Evolutionary conservation across 2,113 vertebrate species (phyloP), one percentile per base, ranked within the genome.

Genomic region (Trematocara zebra): DNA sequence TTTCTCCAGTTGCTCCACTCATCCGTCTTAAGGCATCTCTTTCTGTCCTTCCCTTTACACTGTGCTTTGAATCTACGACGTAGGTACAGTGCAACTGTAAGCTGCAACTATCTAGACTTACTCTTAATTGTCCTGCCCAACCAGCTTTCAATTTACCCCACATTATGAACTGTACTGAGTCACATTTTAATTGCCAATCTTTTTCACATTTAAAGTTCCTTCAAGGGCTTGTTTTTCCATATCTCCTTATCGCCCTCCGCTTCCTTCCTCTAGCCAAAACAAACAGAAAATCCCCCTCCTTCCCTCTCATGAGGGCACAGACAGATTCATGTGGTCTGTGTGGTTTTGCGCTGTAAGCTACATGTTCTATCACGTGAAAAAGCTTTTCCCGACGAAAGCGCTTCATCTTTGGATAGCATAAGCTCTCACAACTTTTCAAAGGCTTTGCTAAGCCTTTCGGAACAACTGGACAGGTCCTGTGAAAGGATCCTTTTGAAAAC

Each of bases 301-400:
- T 81, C 83, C 86, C 67, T 80, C 61, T 82, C 28, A 44, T n/a
- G 33, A 79, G 56, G 54, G 81, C 17, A 23, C 53, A 74, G 80
- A 78, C 82, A 47, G 44, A 88, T 88, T 81, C 81, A 88, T 93
- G 88, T 84, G 88, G 85, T 87, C 72, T 0, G 5, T 67, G 86
- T 59, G 86, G 87, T 86, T 90, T 59, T 72, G 79, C 2, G 2
- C 87, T 8, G 53, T 59, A 87, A 89, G 84, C 86, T 87, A 59
- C 91, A 89, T 87, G 85, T 91, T 91, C 84, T 6, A 10, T 93
- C 89, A 92, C 89, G 87, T 92, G 94, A 94, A 86, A 90, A 72
- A 82, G 91, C 79, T 94, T 94, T 92, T 81, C 40, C 56, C 7
- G 33, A 81, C 52, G 6, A 86, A 82, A 79, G 78, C 51, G 76